phyloP scores from a whole-genome alignment of 1,140 invertebrate genomes.

The Brachionus sp. region DNA sequence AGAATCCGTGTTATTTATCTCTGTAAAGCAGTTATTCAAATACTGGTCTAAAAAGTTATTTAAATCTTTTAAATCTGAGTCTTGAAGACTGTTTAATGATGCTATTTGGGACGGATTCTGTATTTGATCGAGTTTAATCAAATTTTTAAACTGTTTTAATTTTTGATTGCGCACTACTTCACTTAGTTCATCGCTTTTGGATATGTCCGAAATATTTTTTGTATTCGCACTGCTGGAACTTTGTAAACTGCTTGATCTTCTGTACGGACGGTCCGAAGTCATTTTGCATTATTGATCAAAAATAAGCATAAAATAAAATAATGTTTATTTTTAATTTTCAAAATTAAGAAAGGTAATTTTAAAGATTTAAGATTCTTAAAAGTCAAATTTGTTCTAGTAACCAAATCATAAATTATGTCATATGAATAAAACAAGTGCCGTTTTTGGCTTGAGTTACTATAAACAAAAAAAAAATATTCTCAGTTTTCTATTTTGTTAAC shows the following conservation, averaged over 20 bases:
- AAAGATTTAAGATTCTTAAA: background rate
- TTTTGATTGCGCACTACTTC: background rate
- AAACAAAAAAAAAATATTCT: background rate
- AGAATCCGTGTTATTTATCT: background rate
- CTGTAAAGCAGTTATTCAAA: constrained; percentile 4
- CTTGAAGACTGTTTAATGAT: constrained; percentile 5
- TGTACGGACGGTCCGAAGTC: background rate
- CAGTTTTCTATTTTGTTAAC: background rate
- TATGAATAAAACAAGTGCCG: background rate
- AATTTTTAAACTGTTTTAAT: constrained; percentile 37
- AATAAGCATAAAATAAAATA: background rate
- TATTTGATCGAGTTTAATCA: constrained; percentile 1
- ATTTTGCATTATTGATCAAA: background rate
- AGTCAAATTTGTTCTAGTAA: constrained; percentile 3
- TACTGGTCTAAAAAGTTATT: background rate
- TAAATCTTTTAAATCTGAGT: constrained; percentile 7
- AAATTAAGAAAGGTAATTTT: background rate
- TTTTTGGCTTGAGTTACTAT: background rate
- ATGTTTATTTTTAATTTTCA: background rate
- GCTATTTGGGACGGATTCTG: constrained; percentile 18
- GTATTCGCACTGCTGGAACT: background rate
- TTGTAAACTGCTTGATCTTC: background rate
- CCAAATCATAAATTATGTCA: constrained; percentile 9
- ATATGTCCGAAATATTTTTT: background rate
- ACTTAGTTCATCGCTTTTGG: background rate